Evolutionary conservation across 2,888 invertebrate species (phyloP).

Genomic region (Cotesia congregata): DNA sequence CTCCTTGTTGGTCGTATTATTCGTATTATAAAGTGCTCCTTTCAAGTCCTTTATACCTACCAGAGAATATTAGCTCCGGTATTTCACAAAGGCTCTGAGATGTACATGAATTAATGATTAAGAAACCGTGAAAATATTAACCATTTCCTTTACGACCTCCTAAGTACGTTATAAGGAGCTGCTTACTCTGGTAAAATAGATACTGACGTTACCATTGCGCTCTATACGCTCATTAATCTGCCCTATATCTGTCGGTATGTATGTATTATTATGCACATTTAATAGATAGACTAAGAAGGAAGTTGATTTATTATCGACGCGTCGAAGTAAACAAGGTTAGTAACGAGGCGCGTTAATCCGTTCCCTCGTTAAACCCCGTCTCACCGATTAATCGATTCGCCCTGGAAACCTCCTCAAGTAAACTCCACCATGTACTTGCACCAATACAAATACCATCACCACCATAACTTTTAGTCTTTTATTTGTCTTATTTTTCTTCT

Average conservation of each 20-base stretch:
- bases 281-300: slow-evolving; percentile 15
- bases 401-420: slow-evolving; percentile 29
- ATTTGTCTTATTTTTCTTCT: slow-evolving; percentile 3
- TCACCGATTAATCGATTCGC: slow-evolving; percentile 43
- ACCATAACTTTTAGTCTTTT: slow-evolving; percentile 6
- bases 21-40: background rate
- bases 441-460: background rate
- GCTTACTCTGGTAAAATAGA: slow-evolving; percentile 4
- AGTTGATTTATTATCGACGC: slow-evolving; percentile 48
- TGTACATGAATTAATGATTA: slow-evolving; percentile 31
- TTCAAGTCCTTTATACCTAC: background rate
- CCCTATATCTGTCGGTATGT: background rate
- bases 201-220: slow-evolving; percentile 24
- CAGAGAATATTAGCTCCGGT: background rate
- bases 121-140: slow-evolving; percentile 32
- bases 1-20: slow-evolving; percentile 17
- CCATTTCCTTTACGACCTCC: slow-evolving; percentile 21
- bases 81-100: slow-evolving; percentile 12
- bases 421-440: background rate
- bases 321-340: slow-evolving; percentile 44
- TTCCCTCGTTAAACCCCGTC: slow-evolving; percentile 39
- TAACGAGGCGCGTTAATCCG: slow-evolving; percentile 45
- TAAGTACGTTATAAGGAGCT: slow-evolving; percentile 25
- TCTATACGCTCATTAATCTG: background rate
- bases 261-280: background rate